Percentiles rank a stretch among this genome's conserved stretches.
These are phyloP conservation scores for Tetraneura akinire DNA, from an alignment of 1,140 invertebrate species.

Conservation along the genomic window DNA sequence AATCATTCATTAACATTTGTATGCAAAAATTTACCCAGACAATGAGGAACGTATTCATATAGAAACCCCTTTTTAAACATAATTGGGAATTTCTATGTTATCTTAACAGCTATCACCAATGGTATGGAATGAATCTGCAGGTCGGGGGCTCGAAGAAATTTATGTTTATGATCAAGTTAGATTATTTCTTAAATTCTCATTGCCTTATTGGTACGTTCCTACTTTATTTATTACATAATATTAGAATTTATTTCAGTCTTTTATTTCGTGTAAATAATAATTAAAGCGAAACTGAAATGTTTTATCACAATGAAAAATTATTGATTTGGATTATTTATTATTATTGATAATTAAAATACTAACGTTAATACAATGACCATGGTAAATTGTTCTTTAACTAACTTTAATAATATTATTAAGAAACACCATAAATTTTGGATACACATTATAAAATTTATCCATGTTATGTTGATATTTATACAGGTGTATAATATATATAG, in stretches of 20 bases:
- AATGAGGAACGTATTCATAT: background rate
- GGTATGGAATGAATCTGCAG: constrained; percentile 30
- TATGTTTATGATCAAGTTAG: constrained; percentile 36
- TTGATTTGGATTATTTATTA: constrained; percentile 25
- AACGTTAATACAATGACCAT: constrained; percentile 7
- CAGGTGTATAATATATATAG: background rate
- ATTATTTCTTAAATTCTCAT: constrained; percentile 48
- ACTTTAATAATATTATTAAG: constrained; percentile 26
- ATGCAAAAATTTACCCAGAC: constrained; percentile 20
- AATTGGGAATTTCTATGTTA: constrained; percentile 15
- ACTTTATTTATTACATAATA: constrained; percentile 31
- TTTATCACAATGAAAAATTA: constrained; percentile 19
- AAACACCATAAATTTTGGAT: constrained; percentile 24
- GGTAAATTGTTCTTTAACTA: constrained; percentile 14
- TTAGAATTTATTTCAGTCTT: constrained; percentile 41
- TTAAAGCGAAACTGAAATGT: constrained; percentile 21
- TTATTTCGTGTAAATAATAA: constrained; percentile 49
- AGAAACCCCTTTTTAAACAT: background rate
- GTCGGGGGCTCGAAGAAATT: constrained; percentile 31
- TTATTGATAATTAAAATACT: constrained; percentile 10
- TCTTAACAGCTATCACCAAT: constrained; percentile 7
- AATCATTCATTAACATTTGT: constrained; percentile 12
- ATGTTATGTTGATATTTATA: constrained; percentile 2
- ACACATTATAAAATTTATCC: constrained; percentile 8
- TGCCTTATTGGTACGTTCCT: constrained; percentile 42